These are phyloP conservation scores for Diorhabda carinulata DNA, from an alignment of 1,140 invertebrate species.

Conservation along the genomic window DNA sequence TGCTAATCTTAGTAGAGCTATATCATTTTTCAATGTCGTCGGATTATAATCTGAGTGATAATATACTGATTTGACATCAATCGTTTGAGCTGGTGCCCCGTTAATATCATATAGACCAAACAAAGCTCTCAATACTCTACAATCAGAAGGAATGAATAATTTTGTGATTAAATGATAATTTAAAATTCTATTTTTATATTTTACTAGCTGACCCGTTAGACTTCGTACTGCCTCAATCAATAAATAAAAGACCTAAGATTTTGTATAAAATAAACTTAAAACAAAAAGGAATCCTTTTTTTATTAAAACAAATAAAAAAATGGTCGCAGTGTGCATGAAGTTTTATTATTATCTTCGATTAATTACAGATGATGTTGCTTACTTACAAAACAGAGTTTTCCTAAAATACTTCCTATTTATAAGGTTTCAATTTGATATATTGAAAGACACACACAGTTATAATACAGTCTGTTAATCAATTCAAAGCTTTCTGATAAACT, in stretches of 20 bases:
- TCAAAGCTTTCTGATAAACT: too few relatives aligned
- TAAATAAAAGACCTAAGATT: too few relatives aligned
- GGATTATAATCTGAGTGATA: constrained; percentile 56
- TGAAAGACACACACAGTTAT: not conserved
- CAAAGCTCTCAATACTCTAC: constrained; percentile 22
- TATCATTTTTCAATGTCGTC: constrained; percentile 56
- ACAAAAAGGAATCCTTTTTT: too few relatives aligned
- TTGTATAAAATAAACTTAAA: too few relatives aligned
- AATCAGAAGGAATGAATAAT: not conserved
- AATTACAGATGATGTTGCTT: too few relatives aligned
- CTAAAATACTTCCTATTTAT: too few relatives aligned
- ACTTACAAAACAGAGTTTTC: too few relatives aligned
- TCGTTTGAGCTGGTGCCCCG: constrained; percentile 25
- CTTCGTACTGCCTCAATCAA: too few relatives aligned
- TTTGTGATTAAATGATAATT: not conserved
- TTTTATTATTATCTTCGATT: too few relatives aligned
- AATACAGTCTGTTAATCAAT: too few relatives aligned
- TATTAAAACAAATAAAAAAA: not conserved
- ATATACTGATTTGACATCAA: constrained; percentile 25
- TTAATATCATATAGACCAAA: constrained; percentile 32
- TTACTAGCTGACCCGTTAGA: not conserved
- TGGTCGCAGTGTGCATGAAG: not conserved
- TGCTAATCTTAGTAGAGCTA: constrained; percentile 57
- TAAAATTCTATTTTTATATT: not conserved
- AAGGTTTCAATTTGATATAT: not conserved